A percentile compares a stretch with the other conserved stretches of the same genome.
These are phyloP conservation scores for Trichonephila inaurata DNA, from an alignment of 1,140 invertebrate genomes.

Conservation along the genomic window DNA sequence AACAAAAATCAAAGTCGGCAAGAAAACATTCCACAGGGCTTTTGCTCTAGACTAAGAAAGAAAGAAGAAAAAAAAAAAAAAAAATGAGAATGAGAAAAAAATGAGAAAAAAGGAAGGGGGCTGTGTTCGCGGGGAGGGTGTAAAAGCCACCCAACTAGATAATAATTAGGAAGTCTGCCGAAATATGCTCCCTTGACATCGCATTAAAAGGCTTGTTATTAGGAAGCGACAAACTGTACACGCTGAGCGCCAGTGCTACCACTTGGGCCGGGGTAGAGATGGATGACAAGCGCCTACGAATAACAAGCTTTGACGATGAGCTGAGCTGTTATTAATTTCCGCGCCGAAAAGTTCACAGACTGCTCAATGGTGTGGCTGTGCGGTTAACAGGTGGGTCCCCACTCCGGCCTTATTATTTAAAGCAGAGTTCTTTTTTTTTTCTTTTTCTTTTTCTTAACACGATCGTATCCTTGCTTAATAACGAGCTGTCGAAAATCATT, in stretches of 20 bases:
- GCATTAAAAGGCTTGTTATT: slow-evolving; percentile 77
- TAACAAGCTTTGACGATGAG: slow-evolving; percentile 63
- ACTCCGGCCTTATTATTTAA: slow-evolving; percentile 57
- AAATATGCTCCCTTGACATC: slow-evolving; percentile 75
- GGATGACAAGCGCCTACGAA: slow-evolving; percentile 63
- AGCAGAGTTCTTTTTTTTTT: slow-evolving; percentile 2
- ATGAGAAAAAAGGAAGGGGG: neutral
- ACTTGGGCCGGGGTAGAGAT: slow-evolving; percentile 1
- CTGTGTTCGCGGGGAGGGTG: neutral
- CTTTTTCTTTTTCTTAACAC: neutral
- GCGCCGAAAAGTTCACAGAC: slow-evolving; percentile 6
- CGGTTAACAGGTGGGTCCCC: slow-evolving; percentile 60
- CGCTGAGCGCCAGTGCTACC: slow-evolving; percentile 70
- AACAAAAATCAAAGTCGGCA: slow-evolving; percentile 41
- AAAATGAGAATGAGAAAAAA: slow-evolving; percentile 15
- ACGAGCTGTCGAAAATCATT: slow-evolving; percentile 68
- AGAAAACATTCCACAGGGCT: slow-evolving; percentile 20
- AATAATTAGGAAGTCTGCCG: slow-evolving; percentile 74
- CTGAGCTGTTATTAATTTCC: slow-evolving; percentile 63
- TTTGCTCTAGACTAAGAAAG: neutral
- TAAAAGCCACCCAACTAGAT: slow-evolving; percentile 78
- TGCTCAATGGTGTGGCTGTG: slow-evolving; percentile 24
- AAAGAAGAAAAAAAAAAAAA: neutral
- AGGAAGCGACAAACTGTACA: slow-evolving; percentile 75
- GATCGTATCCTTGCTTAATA: slow-evolving; percentile 47